These are phyloP conservation scores for Phortica magna DNA, from an alignment of 2,888 invertebrate species.

Conservation along the genomic window DNA sequence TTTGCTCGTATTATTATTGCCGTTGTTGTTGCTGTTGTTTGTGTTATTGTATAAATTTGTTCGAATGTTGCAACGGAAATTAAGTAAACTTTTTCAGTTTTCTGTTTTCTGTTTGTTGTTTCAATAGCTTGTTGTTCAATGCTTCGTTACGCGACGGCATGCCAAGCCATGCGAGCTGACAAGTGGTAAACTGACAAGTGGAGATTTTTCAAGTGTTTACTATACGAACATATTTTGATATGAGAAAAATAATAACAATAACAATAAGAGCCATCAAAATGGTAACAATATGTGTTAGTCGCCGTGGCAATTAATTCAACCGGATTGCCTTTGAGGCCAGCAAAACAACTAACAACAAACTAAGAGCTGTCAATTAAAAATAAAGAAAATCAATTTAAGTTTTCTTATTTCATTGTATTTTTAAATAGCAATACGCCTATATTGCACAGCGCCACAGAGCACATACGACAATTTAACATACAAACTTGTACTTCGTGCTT, in stretches of 20 bases:
- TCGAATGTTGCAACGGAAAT: not conserved
- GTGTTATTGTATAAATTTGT: not conserved
- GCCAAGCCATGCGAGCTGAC: not conserved
- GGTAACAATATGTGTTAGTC: too few relatives aligned
- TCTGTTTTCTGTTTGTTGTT: not conserved
- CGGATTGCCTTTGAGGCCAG: too few relatives aligned
- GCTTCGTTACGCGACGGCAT: not conserved
- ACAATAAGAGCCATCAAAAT: too few relatives aligned
- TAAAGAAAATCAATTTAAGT: too few relatives aligned
- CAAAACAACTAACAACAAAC: too few relatives aligned
- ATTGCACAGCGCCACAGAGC: too few relatives aligned
- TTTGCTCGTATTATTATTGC: slow-evolving; percentile 12
- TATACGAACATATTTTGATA: not conserved
- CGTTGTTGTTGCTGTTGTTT: slow-evolving; percentile 19
- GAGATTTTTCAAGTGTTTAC: not conserved
- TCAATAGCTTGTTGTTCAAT: not conserved
- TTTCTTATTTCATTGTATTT: too few relatives aligned
- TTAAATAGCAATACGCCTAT: too few relatives aligned
- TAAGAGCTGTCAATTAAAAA: too few relatives aligned
- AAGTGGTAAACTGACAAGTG: not conserved
- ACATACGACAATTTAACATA: too few relatives aligned
- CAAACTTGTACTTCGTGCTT: too few relatives aligned
- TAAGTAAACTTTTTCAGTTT: not conserved
- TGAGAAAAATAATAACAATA: not conserved
- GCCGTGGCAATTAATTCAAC: too few relatives aligned